A percentile compares a stretch with the other conserved stretches of the same genome.
These are phyloP conservation scores for Bubo blakistoni DNA, from an alignment of 2,113 vertebrate genomes.

Conservation along the genomic window DNA sequence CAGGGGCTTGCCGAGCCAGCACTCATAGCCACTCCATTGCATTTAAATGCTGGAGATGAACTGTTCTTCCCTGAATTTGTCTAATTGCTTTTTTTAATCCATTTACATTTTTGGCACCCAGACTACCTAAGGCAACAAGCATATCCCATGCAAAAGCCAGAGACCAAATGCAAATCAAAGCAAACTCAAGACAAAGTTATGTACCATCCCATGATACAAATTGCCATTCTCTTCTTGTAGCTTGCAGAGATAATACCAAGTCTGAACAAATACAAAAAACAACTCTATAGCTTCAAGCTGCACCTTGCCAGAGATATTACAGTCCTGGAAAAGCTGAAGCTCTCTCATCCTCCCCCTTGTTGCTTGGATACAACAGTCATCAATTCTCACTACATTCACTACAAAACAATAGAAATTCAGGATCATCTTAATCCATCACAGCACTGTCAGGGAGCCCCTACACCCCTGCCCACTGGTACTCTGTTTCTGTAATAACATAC, in stretches of 20 bases:
- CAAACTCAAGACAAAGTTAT: not conserved
- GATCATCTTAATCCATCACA: slow-evolving; percentile 64
- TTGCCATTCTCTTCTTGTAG: not conserved
- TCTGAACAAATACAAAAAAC: not conserved
- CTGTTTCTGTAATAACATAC: not conserved
- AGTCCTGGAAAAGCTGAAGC: not conserved
- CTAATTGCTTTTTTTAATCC: not conserved
- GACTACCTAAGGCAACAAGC: not conserved
- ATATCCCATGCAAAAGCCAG: not conserved
- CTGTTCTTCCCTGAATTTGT: not conserved
- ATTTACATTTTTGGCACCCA: not conserved
- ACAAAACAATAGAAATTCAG: slow-evolving; percentile 55
- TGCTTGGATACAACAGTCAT: slow-evolving; percentile 39
- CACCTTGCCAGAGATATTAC: not conserved
- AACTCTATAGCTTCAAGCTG: not conserved
- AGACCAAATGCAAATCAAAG: not conserved
- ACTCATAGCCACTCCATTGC: fast-evolving
- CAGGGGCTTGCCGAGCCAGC: not conserved
- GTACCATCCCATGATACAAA: not conserved
- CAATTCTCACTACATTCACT: slow-evolving; percentile 34
- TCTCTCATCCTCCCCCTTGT: slow-evolving; percentile 23
- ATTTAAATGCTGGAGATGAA: not conserved
- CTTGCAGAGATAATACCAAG: not conserved
- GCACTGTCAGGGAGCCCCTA: slow-evolving; percentile 31
- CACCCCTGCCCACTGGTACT: not conserved